Base-by-base conservation (phyloP, 2,888 invertebrate genomes). In the Cheilosia soror region DNA sequence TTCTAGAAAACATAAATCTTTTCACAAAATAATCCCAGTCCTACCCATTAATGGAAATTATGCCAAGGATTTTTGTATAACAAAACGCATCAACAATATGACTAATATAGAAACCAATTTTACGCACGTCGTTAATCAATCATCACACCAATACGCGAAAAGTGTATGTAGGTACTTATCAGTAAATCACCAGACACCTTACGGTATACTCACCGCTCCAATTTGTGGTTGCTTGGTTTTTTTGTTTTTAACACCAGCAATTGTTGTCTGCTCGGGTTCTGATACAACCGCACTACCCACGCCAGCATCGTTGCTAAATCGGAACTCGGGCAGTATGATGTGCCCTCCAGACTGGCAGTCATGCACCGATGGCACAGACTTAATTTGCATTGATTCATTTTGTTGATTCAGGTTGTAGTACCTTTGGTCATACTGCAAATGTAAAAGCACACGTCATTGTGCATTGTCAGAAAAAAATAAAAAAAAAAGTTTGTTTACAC, bases 321-420 rank as follows among this genome's bases (percentile, higher is more conserved):
- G 80, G 55, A 87, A 72, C 60, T 88, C 87, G 13, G 87, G 85
- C 65, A 88, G 60, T 62, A 88, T 87, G 40, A 88, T 87, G 40
- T 87, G 87, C 29, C 80, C 87, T n/a, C 80, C 88, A 0, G 82
- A 68, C 11, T 63, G 77, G 20, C 89, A 88, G 7, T 71, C 71
- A 2, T 78, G 62, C 20, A 40, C 53, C 33, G 81, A 60, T 44
- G 69, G 69, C 0, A 60, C 66, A 4, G 87, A 87, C 27, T 77
- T 75, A 15, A 88, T 88, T 72, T 87, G 83, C 60, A 81, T 79
- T 44, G 88, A 84, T 42, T 86, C 86, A 79, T 89, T 89, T 49
- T 53, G 63, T 37, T 53, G 58, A 33, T 49, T 60, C 31, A 42
- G 68, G 20, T 51, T 68, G 42, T 57, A 68, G 40, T 82, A 78